These are phyloP conservation scores for Noctua janthe DNA, from an alignment of 2,888 invertebrate genomes.

Conservation along the genomic window DNA sequence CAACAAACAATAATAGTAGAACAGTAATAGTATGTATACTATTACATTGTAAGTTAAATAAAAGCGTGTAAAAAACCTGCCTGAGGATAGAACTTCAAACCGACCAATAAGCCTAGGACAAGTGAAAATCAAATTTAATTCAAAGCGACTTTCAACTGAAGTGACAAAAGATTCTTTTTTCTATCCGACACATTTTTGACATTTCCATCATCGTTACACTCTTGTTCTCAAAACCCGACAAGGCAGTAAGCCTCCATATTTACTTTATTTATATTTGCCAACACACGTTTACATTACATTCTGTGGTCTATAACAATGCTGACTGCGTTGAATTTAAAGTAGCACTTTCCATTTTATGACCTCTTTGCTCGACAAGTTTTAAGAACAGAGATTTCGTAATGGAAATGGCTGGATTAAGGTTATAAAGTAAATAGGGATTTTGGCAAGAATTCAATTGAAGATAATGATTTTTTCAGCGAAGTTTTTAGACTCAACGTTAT, in stretches of 20 bases:
- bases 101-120: neutral
- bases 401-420: slow-evolving; percentile 32
- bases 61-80: neutral
- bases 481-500: neutral
- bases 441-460: neutral
- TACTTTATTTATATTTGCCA: slow-evolving; percentile 41
- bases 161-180: neutral
- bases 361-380: slow-evolving; percentile 40
- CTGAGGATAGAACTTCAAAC: neutral
- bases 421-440: slow-evolving; percentile 30
- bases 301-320: slow-evolving; percentile 40
- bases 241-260: slow-evolving; percentile 1
- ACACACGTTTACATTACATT: slow-evolving; percentile 44
- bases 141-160: neutral
- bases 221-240: neutral
- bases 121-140: neutral
- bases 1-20: neutral
- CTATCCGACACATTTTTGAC: neutral
- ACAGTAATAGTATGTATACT: too few species aligned
- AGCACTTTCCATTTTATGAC: slow-evolving; percentile 38
- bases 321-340: slow-evolving; percentile 51
- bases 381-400: slow-evolving; percentile 37
- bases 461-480: neutral
- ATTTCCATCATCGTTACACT: neutral
- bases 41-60: neutral